Conservation (phyloP, 2,113 vertebrate species). For the Urocitellus parryii region DNA sequence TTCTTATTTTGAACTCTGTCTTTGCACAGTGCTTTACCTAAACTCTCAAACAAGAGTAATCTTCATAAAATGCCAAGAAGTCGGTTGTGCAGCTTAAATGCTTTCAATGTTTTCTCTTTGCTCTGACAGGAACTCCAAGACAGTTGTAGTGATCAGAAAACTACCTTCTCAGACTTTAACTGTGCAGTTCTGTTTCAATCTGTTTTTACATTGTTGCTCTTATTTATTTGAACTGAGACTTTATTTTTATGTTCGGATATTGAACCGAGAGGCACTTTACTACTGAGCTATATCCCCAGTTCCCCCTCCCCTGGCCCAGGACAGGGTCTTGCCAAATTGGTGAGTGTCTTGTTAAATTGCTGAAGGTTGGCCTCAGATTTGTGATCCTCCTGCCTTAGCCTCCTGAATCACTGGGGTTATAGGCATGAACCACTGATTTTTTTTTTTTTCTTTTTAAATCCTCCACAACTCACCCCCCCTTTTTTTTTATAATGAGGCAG, state of each 20-base stretch:
- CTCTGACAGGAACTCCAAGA: neutral
- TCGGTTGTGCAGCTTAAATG: neutral
- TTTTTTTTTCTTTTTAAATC: neutral
- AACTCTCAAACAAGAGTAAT: neutral
- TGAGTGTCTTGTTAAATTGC: no score
- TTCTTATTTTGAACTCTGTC: neutral
- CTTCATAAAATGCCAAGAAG: neutral
- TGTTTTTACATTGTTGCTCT: neutral
- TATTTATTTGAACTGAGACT: slow-evolving; percentile 24
- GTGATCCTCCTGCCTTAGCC: no score
- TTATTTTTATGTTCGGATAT: neutral
- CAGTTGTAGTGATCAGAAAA: neutral
- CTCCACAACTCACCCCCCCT: no score
- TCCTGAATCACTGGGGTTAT: no score
- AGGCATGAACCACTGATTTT: neutral
- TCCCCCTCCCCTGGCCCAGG: no score
- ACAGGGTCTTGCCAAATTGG: no score
- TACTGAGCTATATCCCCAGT: no score
- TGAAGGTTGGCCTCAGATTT: no score
- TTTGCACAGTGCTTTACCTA: neutral
- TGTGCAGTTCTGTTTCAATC: neutral
- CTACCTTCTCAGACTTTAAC: neutral
- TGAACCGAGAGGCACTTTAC: no score
- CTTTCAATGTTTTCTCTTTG: neutral
- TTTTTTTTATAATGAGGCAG: neutral